A percentile compares a stretch with the other conserved stretches of the same genome.
phyloP scores from a whole-genome alignment of 2,797 vertebrate species.

The Limosa lapponica region DNA sequence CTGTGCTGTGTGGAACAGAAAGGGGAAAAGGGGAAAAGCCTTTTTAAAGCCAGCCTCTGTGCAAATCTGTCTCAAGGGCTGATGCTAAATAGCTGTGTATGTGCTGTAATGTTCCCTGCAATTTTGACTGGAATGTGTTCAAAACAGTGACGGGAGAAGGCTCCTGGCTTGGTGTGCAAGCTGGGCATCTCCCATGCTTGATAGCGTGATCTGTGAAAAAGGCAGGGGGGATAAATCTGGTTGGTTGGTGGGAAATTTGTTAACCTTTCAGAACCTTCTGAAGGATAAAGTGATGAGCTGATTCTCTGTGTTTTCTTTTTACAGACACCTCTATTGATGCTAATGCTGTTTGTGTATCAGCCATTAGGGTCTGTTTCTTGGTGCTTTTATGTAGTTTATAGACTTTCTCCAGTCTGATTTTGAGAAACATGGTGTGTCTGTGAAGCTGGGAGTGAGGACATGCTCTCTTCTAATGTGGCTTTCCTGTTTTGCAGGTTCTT shows the following conservation, averaged over 20 bases:
- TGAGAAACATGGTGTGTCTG: background rate
- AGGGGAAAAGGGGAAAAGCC: background rate
- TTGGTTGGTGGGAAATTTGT: background rate
- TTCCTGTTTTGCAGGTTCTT: constrained; percentile 84
- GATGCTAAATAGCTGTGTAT: background rate
- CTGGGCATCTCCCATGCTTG: background rate
- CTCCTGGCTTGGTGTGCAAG: accelerated
- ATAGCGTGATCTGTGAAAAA: background rate
- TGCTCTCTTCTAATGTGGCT: background rate
- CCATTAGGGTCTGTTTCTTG: background rate
- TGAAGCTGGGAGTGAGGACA: background rate
- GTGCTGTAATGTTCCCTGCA: background rate
- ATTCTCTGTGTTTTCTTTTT: background rate
- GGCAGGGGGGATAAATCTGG: background rate
- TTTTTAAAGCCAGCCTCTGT: background rate
- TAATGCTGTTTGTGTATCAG: background rate
- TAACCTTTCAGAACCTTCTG: background rate
- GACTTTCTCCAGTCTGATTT: background rate
- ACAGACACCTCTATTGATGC: background rate
- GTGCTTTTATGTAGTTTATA: background rate
- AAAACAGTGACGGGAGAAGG: background rate
- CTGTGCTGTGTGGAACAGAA: background rate
- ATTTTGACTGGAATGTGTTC: background rate
- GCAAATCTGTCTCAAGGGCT: background rate
- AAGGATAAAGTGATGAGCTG: background rate